These are phyloP conservation scores for Littorina saxatilis DNA, from an alignment of 1,140 invertebrate genomes.

Conservation along the genomic window DNA sequence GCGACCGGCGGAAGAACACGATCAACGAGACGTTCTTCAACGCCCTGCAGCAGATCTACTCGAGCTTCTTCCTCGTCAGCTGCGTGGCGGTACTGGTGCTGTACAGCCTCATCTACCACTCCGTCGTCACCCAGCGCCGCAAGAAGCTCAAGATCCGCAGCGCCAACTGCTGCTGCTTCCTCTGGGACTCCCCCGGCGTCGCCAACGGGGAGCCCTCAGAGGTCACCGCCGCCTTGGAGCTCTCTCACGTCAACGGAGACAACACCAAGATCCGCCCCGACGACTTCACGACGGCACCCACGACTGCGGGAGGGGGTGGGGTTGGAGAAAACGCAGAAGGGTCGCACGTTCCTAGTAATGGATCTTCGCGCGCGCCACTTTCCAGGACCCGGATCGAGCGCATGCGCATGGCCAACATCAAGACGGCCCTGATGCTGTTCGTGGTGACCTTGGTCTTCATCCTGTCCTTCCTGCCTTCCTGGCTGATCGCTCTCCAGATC, in stretches of 20 bases:
- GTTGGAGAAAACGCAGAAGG: background rate
- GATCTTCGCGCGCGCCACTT: conserved; percentile 27
- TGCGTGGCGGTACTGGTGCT: conserved; percentile 52
- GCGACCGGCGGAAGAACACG: conserved; percentile 25
- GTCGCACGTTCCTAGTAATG: conserved; percentile 30
- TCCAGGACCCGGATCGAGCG: conserved; percentile 49
- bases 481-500: conserved; percentile 65
- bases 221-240: conserved; percentile 49
- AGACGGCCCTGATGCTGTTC: conserved; percentile 72
- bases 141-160: conserved; percentile 52
- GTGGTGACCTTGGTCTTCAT: conserved; percentile 71
- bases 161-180: conserved; percentile 47
- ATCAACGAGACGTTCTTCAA: conserved; percentile 45
- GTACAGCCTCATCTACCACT: conserved; percentile 57
- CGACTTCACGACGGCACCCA: conserved; percentile 26
- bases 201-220: conserved; percentile 45
- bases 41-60: conserved; percentile 47
- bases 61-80: conserved; percentile 48
- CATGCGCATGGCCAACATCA: conserved; percentile 67
- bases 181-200: conserved; percentile 43
- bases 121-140: conserved; percentile 50
- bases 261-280: conserved; percentile 34
- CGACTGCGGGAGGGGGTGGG: background rate
- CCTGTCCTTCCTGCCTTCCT: conserved; percentile 68
- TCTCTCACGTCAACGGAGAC: conserved; percentile 51